Conservation (phyloP, 1,140 invertebrate genomes). For the Probaryconus sp. region DNA sequence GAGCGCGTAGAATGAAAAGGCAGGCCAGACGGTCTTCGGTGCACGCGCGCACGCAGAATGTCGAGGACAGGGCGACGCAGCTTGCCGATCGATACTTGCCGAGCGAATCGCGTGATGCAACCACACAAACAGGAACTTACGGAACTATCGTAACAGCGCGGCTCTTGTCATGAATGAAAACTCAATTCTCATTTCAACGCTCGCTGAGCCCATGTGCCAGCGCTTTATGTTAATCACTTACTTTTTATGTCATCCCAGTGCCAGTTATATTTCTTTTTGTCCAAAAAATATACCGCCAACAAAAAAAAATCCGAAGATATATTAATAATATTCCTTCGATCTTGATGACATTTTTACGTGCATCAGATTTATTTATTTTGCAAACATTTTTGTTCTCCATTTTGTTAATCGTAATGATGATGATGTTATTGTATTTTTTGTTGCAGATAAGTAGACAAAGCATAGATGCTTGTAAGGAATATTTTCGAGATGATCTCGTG, state of each 20-base stretch:
- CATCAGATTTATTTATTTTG: too few relatives aligned
- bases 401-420: too few relatives aligned
- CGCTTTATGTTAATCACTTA: too few relatives aligned
- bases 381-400: too few relatives aligned
- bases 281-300: too few relatives aligned
- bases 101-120: slow-evolving; percentile 7
- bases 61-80: slow-evolving; percentile 10
- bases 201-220: background rate
- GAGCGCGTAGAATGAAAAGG: too few relatives aligned
- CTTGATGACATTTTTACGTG: too few relatives aligned
- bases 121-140: slow-evolving; percentile 7
- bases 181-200: slow-evolving; percentile 1
- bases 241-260: too few relatives aligned
- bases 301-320: too few relatives aligned
- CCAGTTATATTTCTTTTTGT: too few relatives aligned
- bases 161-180: slow-evolving; percentile 13
- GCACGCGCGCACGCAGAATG: slow-evolving; percentile 6
- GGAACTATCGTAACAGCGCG: slow-evolving; percentile 4
- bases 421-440: slow-evolving; percentile 70
- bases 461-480: slow-evolving; percentile 99
- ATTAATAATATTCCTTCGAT: too few relatives aligned
- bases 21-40: too few relatives aligned
- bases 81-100: slow-evolving; percentile 6
- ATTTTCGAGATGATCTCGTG: slow-evolving; percentile 97
- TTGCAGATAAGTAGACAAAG: slow-evolving; percentile 97